These are phyloP conservation scores for Denticeps clupeoides DNA, from an alignment of 2,797 vertebrate species.

Conservation along the genomic window DNA sequence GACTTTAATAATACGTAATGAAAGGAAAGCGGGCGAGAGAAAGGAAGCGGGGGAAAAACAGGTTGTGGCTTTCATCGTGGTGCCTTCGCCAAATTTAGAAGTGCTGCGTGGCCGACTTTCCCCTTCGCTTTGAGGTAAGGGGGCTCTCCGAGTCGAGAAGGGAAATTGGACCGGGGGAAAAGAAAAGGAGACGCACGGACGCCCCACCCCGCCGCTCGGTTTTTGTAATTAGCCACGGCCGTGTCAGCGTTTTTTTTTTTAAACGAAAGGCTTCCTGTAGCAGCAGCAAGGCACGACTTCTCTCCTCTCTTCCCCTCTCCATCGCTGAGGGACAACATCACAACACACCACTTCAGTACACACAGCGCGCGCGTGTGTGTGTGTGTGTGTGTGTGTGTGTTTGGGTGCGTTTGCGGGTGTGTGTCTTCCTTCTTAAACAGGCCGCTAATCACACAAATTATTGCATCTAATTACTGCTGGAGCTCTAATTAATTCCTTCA, in stretches of 20 bases:
- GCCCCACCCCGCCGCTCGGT: slow-evolving; percentile 12
- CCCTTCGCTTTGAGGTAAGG: slow-evolving; percentile 48
- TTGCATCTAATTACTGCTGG: slow-evolving; percentile 98
- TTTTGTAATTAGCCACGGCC: slow-evolving; percentile 74
- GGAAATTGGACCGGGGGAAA: slow-evolving; percentile 31
- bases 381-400: slow-evolving; percentile 12
- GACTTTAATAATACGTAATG: slow-evolving; percentile 45
- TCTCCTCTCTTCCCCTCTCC: slow-evolving; percentile 18
- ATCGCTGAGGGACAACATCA: slow-evolving; percentile 9
- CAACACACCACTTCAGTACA: neutral
- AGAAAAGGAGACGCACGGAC: slow-evolving; percentile 13
- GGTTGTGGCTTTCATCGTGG: slow-evolving; percentile 41
- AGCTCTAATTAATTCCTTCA: slow-evolving; percentile 99
- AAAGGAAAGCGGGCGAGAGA: slow-evolving; percentile 21
- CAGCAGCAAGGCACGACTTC: slow-evolving; percentile 47
- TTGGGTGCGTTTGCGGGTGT: slow-evolving; percentile 48
- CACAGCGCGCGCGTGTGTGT: slow-evolving; percentile 3
- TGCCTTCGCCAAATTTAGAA: slow-evolving; percentile 55
- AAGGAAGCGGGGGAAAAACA: slow-evolving; percentile 10
- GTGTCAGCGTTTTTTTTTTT: slow-evolving; percentile 79
- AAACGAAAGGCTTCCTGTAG: slow-evolving; percentile 72
- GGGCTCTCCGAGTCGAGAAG: slow-evolving; percentile 41
- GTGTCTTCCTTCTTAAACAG: slow-evolving; percentile 92
- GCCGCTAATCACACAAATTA: slow-evolving; percentile 99
- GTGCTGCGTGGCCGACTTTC: slow-evolving; percentile 48